Conservation (phyloP, 1,140 invertebrate species). For the Ostrea edulis region DNA sequence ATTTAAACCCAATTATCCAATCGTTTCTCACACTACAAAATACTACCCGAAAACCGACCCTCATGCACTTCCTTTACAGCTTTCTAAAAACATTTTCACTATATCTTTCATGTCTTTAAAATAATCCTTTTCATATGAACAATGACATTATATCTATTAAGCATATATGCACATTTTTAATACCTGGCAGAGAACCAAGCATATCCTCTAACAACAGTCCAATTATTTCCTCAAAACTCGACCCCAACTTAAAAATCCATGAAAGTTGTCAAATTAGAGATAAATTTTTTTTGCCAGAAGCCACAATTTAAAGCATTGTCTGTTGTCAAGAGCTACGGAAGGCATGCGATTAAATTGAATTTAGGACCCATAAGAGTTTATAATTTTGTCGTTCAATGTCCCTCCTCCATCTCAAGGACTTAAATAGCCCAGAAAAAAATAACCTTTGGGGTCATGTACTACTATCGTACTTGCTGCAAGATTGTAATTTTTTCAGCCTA, state of each 20-base stretch:
- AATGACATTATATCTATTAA: background rate
- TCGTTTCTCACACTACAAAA: slow-evolving; percentile 22
- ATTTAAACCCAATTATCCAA: slow-evolving; percentile 24
- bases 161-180: background rate
- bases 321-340: background rate
- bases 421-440: background rate
- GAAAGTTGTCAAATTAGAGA: slow-evolving; percentile 5
- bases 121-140: slow-evolving; percentile 8
- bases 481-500: too few species aligned
- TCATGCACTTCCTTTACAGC: background rate
- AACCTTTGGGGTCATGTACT: too few species aligned
- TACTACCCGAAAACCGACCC: background rate
- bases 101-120: background rate
- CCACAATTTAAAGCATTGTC: slow-evolving; percentile 9
- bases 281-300: slow-evolving; percentile 20
- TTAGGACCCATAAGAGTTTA: background rate
- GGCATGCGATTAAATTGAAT: background rate
- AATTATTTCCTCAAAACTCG: background rate
- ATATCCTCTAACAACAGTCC: background rate
- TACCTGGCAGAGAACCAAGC: background rate
- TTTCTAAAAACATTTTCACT: background rate
- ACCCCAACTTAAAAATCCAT: background rate
- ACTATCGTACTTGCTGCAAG: too few species aligned
- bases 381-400: background rate
- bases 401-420: background rate